Base-by-base conservation (phyloP, 1,140 invertebrate species). In the Bilobella aurantiaca region DNA sequence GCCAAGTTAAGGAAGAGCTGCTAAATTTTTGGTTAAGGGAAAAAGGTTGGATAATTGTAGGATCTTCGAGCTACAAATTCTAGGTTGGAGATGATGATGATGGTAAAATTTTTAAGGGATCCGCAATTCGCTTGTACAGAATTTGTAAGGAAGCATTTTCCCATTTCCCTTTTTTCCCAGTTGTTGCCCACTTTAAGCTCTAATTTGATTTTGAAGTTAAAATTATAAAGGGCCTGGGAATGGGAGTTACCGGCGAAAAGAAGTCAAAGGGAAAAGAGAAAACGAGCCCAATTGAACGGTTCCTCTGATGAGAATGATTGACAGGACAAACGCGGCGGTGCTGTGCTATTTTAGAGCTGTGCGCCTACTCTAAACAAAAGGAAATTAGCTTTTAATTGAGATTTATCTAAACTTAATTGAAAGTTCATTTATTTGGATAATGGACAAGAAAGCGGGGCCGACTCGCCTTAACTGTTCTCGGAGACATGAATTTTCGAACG, bases 1-100 rank as follows among this genome's bases (percentile, higher is more conserved):
- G 21, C 14, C 5, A 8, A 5, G 5, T 53, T 18, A 53, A 53
- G 49, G 49, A 53, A 53, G 49, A n/a, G n/a, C n/a, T n/a, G n/a
- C n/a, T n/a, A n/a, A n/a, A n/a, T n/a, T n/a, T n/a, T n/a, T n/a
- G n/a, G n/a, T n/a, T n/a, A n/a, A n/a, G n/a, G n/a, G n/a, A 23
- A 53, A 53, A 53, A 53, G 49, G 49, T 53, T 53, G 49, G 49
- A 53, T 53, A 53, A 53, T 53, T 53, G 49, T 23, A 53, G 49
- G 49, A 42, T 42, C n/a, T 8, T 42, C n/a, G n/a, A n/a, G n/a
- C n/a, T n/a, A n/a, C n/a, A n/a, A n/a, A n/a, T n/a, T n/a, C n/a
- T n/a, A n/a, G n/a, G n/a, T n/a, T n/a, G n/a, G n/a, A n/a, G n/a
- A n/a, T n/a, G n/a, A n/a, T n/a, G n/a, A n/a, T 42, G 8, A 12